Percentiles rank a stretch among this genome's conserved stretches.
Conservation (phyloP, 2,113 vertebrate species). For the Indicator indicator region DNA sequence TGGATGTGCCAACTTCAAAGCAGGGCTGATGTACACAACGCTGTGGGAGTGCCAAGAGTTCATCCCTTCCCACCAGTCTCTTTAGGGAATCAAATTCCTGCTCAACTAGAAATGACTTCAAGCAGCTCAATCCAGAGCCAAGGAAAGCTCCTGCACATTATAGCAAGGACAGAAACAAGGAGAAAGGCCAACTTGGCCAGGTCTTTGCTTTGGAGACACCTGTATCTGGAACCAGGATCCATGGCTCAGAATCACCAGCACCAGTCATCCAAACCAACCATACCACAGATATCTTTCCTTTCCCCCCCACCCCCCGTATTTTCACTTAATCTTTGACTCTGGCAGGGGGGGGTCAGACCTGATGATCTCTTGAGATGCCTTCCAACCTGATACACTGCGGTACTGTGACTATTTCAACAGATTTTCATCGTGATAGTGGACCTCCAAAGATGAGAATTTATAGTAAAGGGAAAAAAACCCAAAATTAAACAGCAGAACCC, state of each 20-base stretch:
- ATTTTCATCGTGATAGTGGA: accelerated
- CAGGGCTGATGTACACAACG: not conserved
- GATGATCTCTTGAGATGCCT: no score
- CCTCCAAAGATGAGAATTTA: not conserved
- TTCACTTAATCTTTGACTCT: not conserved
- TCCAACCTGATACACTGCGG: no score
- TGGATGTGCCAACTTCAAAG: not conserved
- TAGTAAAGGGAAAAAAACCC: not conserved
- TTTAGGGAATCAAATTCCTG: no score
- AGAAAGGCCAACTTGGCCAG: not conserved
- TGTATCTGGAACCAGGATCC: not conserved
- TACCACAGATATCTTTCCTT: not conserved
- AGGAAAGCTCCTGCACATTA: not conserved
- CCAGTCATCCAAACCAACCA: not conserved
- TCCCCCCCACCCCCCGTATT: not conserved
- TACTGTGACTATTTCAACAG: not conserved
- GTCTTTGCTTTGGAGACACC: not conserved
- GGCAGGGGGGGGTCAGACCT: no score
- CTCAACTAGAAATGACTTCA: not conserved
- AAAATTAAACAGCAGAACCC: not conserved
- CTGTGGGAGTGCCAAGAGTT: accelerated
- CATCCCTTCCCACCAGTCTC: not conserved
- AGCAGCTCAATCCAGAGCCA: not conserved
- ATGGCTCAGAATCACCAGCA: not conserved
- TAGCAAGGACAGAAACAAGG: not conserved